These are phyloP conservation scores for Calvadosia cruxmelitensis DNA, from an alignment of 30 jellyfish, hydroid and myxozoan species.

Conservation along the genomic window DNA sequence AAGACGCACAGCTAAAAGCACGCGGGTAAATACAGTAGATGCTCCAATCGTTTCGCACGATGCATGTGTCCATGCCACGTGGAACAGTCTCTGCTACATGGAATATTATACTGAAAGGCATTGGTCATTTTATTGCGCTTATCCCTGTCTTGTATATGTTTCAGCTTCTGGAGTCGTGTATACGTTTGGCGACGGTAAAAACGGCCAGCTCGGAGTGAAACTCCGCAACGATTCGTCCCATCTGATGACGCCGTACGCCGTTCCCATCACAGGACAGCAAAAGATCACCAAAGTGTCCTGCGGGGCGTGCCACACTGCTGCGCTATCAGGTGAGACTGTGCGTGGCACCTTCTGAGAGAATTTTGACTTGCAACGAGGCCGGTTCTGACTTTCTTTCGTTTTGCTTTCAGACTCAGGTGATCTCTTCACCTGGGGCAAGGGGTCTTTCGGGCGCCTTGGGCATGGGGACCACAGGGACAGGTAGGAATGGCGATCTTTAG, in stretches of 20 bases:
- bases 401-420: constrained; percentile 53
- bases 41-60: no score
- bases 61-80: no score
- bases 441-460: constrained; percentile 88
- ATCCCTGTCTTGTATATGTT: background rate
- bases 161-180: constrained; percentile 55
- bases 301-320: constrained; percentile 92
- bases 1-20: no score
- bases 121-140: no score
- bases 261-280: constrained; percentile 36
- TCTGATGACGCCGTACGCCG: constrained; percentile 61
- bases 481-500: no score
- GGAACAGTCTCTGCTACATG: no score
- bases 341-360: background rate
- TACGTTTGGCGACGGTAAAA: constrained; percentile 84
- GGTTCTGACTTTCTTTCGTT: no score
- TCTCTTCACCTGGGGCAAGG: constrained; percentile 84
- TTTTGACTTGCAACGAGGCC: no score
- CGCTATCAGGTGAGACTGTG: constrained; percentile 55
- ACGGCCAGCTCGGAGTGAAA: constrained; percentile 90
- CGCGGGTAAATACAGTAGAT: no score
- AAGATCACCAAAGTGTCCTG: constrained; percentile 57
- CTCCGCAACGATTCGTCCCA: constrained; percentile 37
- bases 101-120: no score
- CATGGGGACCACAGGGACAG: constrained; percentile 91